These are phyloP conservation scores for Thunnus maccoyii DNA, from an alignment of 2,113 vertebrate genomes.

Conservation along the genomic window DNA sequence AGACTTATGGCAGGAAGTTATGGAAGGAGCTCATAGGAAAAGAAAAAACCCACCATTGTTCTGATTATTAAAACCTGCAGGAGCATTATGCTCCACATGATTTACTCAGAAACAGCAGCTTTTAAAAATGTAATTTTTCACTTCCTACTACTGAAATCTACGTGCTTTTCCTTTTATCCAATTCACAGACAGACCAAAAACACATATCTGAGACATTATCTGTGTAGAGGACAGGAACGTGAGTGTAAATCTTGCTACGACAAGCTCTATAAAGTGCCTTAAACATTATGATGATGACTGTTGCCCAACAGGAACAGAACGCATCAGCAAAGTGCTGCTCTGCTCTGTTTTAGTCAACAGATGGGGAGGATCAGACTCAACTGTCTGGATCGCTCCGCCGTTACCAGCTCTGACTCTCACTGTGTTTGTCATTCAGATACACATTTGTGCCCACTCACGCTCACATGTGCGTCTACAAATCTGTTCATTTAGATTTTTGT, in stretches of 20 bases:
- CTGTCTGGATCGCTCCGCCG: conserved; percentile 7
- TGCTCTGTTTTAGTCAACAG: conserved; percentile 52
- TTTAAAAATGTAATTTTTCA: background rate
- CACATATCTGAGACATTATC: conserved; percentile 2
- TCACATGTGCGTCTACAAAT: conserved; percentile 38
- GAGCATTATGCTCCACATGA: background rate
- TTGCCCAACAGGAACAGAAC: conserved; percentile 37
- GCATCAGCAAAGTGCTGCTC: conserved; percentile 31
- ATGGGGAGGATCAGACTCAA: conserved; percentile 48
- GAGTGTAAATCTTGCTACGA: background rate
- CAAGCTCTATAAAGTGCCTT: conserved; percentile 12
- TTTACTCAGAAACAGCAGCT: conserved; percentile 11
- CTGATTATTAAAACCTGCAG: conserved; percentile 23
- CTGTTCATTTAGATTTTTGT: conserved; percentile 28
- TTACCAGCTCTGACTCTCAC: conserved; percentile 29
- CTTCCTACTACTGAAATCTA: background rate
- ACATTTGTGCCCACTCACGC: background rate
- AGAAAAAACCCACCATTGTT: background rate
- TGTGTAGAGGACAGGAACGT: background rate
- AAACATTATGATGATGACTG: conserved; percentile 37
- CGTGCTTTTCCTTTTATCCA: background rate
- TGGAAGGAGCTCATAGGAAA: conserved; percentile 35
- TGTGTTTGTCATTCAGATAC: conserved; percentile 25
- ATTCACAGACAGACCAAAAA: background rate
- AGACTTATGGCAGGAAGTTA: conserved; percentile 58